Conservation (phyloP, 2,888 invertebrate genomes). For the Pristionchus exspectatus region DNA sequence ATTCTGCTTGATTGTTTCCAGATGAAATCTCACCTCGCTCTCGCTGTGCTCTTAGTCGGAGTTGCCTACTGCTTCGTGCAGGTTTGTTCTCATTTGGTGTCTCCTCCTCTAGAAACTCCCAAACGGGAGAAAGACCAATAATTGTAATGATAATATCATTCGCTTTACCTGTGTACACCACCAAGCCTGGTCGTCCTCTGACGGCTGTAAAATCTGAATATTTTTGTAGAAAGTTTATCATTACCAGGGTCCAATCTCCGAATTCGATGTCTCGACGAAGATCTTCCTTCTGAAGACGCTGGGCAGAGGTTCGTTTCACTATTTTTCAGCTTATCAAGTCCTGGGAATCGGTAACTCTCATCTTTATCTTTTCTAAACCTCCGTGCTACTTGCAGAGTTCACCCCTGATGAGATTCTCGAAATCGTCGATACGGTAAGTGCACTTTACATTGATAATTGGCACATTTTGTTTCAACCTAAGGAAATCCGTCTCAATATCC, state of each 20-base stretch:
- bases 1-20: not conserved
- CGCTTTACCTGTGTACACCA: too few relatives aligned
- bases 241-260: not conserved
- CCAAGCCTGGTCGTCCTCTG: too few relatives aligned
- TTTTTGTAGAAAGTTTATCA: too few relatives aligned
- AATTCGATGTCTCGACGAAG: not conserved
- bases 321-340: not conserved
- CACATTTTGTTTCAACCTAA: not conserved
- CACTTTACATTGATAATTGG: not conserved
- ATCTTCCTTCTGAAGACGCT: slow-evolving; percentile 23
- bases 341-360: too few relatives aligned
- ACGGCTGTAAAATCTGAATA: too few relatives aligned
- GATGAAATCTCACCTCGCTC: not conserved
- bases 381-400: not conserved
- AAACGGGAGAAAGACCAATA: not conserved
- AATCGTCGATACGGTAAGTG: not conserved
- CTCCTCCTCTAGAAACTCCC: too few relatives aligned
- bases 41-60: not conserved
- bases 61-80: not conserved
- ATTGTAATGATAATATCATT: too few relatives aligned
- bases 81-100: not conserved
- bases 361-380: too few relatives aligned
- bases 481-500: too few relatives aligned
- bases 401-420: slow-evolving; percentile 15
- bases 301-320: not conserved